Evolutionary conservation across 2,113 vertebrate species (phyloP).

Genomic region (Dermatemys mawii): DNA sequence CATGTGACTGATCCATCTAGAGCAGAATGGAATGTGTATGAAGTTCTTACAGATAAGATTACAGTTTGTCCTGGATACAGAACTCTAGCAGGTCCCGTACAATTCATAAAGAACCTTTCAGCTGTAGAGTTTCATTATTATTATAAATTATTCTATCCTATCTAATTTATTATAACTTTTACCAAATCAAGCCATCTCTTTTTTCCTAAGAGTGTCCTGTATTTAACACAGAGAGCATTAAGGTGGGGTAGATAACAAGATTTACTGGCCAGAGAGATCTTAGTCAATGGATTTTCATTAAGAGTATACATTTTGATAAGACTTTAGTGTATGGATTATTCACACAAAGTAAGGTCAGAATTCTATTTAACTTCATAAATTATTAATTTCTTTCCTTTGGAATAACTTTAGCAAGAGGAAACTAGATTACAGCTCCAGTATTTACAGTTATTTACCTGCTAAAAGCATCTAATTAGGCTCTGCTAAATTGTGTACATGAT

Average conservation of each 20-base stretch:
- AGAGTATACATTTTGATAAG: background rate
- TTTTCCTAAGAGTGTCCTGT: background rate
- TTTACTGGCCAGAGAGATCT: background rate
- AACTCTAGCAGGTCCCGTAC: background rate
- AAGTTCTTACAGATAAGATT: background rate
- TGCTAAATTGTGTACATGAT: background rate
- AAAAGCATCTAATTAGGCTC: background rate
- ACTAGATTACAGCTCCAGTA: background rate
- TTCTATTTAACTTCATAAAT: background rate
- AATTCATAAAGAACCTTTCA: background rate
- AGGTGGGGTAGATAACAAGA: background rate
- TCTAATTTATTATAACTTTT: background rate
- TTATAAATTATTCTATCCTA: background rate
- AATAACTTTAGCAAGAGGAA: background rate
- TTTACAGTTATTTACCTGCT: background rate
- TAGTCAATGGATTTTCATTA: background rate
- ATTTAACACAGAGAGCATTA: constrained; percentile 7
- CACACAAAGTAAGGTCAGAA: background rate
- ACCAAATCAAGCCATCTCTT: background rate
- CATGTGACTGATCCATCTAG: background rate
- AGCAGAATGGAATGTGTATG: background rate
- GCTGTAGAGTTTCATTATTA: background rate
- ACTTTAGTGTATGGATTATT: background rate
- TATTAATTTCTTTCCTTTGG: background rate
- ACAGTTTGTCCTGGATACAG: background rate